phyloP scores from a whole-genome alignment of 2,888 invertebrate species.

The Caenorhabditis imperialis region DNA sequence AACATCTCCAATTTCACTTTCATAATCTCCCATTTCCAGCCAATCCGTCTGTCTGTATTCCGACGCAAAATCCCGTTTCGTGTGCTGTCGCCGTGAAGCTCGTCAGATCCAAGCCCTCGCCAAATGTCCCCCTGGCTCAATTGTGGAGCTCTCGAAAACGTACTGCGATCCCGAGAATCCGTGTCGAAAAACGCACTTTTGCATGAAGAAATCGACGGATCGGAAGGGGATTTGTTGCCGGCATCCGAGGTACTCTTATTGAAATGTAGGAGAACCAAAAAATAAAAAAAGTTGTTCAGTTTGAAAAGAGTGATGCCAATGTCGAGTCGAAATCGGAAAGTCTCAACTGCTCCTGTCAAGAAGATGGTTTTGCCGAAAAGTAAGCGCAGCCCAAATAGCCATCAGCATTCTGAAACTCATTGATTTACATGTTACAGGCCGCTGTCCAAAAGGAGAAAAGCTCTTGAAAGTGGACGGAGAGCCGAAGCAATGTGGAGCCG shows the following conservation, averaged over 20 bases:
- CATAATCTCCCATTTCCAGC: too few relatives aligned
- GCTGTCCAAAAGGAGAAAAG: constrained; percentile 39
- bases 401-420: too few relatives aligned
- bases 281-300: constrained; percentile 15
- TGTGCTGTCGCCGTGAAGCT: constrained; percentile 69
- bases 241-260: constrained; percentile 50
- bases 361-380: constrained; percentile 13
- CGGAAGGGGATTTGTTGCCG: constrained; percentile 62
- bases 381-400: too few relatives aligned
- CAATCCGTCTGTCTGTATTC: constrained; percentile 65
- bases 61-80: constrained; percentile 67
- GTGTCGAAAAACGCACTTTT: constrained; percentile 59
- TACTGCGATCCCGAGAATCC: constrained; percentile 57
- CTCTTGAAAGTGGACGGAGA: constrained; percentile 20
- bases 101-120: constrained; percentile 50
- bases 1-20: too few relatives aligned
- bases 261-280: neutral
- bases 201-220: constrained; percentile 59
- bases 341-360: neutral
- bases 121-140: constrained; percentile 56
- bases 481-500: constrained; percentile 9
- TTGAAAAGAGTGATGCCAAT: constrained; percentile 34
- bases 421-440: constrained; percentile 18
- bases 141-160: constrained; percentile 36
- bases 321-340: neutral